These are phyloP conservation scores for Sialis lutaria DNA, from an alignment of 2,888 invertebrate genomes.

Conservation along the genomic window DNA sequence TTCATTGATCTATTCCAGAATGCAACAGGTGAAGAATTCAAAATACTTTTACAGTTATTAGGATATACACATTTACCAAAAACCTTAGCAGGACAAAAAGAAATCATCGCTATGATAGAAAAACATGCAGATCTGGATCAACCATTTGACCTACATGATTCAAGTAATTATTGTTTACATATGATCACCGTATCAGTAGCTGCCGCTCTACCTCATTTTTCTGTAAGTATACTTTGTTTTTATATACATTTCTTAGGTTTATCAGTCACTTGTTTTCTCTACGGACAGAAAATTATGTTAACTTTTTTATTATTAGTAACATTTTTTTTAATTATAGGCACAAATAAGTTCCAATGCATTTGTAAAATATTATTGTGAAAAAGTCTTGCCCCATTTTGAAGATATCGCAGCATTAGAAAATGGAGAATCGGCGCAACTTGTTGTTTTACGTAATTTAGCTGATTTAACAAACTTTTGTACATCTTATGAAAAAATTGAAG, in stretches of 20 bases:
- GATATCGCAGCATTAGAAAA: constrained; percentile 42
- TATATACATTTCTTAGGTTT: constrained; percentile 3
- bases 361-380: constrained; percentile 66
- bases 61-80: constrained; percentile 65
- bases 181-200: neutral
- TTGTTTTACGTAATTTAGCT: constrained; percentile 71
- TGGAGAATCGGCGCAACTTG: constrained; percentile 50
- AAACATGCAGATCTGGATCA: constrained; percentile 70
- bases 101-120: constrained; percentile 68
- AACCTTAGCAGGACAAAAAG: constrained; percentile 69
- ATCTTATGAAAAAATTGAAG: constrained; percentile 52
- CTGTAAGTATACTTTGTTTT: constrained; percentile 39
- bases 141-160: constrained; percentile 35
- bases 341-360: constrained; percentile 76
- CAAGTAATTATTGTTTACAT: constrained; percentile 20
- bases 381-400: constrained; percentile 60
- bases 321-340: constrained; percentile 33
- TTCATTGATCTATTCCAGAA: constrained; percentile 39
- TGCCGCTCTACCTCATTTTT: constrained; percentile 74
- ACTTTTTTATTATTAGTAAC: constrained; percentile 13
- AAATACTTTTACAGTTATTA: constrained; percentile 72
- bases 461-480: constrained; percentile 68
- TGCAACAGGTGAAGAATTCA: constrained; percentile 83
- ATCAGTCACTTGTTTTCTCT: neutral
- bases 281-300: neutral